Evolutionary conservation across 2,113 vertebrate genomes (phyloP).

Genomic region (Marmota flaviventris): DNA sequence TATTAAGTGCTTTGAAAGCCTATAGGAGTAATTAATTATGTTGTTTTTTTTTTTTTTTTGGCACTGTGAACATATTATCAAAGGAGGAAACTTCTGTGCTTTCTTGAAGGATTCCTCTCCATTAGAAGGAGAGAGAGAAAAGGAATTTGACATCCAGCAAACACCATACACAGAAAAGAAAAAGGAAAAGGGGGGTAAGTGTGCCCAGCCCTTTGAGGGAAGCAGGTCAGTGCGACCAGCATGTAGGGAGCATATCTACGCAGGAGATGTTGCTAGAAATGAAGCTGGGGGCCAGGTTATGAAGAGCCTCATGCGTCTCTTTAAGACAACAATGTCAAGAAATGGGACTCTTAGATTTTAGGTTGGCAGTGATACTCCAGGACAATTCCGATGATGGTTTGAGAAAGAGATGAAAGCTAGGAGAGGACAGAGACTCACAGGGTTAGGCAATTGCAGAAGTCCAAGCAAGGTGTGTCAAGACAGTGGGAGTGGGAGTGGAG

Average conservation of each 20-base stretch:
- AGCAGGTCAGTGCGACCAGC: background rate
- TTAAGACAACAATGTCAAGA: background rate
- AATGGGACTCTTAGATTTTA: background rate
- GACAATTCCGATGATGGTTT: background rate
- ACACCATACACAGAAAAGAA: background rate
- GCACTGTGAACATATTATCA: background rate
- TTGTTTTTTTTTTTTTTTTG: background rate
- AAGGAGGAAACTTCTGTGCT: conserved; percentile 18
- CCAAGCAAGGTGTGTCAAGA: background rate
- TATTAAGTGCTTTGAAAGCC: conserved; percentile 26
- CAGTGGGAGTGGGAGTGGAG: background rate
- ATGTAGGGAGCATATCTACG: background rate
- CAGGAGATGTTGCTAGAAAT: background rate
- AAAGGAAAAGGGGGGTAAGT: background rate
- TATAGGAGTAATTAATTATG: background rate
- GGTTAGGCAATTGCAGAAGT: background rate
- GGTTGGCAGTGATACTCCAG: background rate
- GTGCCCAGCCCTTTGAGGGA: background rate
- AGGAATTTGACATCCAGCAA: background rate
- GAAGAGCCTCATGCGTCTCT: background rate
- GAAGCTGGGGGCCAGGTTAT: background rate
- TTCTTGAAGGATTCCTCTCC: conserved; percentile 38
- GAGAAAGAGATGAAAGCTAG: background rate
- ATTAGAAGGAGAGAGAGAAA: background rate
- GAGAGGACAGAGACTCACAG: background rate